Conservation (phyloP, 2,797 vertebrate species). For the Rhinogobio ventralis region DNA sequence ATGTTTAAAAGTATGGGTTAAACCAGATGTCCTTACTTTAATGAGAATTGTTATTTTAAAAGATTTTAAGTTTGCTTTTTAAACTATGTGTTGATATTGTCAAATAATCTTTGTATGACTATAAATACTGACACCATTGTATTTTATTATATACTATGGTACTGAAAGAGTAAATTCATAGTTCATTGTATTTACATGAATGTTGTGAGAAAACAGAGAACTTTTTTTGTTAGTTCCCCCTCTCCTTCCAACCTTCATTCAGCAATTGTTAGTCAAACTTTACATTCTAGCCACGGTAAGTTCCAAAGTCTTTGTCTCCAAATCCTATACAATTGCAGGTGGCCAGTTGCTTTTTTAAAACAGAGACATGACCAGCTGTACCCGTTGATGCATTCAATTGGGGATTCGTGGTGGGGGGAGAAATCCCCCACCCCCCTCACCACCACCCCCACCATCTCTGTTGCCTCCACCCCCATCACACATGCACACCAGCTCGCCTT, state of each 20-base stretch:
- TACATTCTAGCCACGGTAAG: slow-evolving; percentile 39
- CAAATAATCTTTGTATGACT: neutral
- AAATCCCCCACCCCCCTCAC: neutral
- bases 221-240: neutral
- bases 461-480: slow-evolving; percentile 34
- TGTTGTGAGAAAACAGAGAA: neutral
- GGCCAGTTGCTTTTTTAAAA: slow-evolving; percentile 46
- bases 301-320: slow-evolving; percentile 36
- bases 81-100: neutral
- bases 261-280: slow-evolving; percentile 38
- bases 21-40: neutral
- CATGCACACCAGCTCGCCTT: slow-evolving; percentile 47
- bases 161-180: neutral
- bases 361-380: slow-evolving; percentile 54
- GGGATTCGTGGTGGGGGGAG: slow-evolving; percentile 25
- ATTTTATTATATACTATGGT: neutral
- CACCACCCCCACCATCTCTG: slow-evolving; percentile 25
- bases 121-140: neutral
- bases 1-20: neutral
- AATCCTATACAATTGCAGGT: slow-evolving; percentile 50
- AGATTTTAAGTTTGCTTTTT: neutral
- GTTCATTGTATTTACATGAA: neutral
- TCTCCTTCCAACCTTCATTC: slow-evolving; percentile 1
- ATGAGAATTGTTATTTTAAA: neutral
- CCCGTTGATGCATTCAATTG: slow-evolving; percentile 34